phyloP scores from a whole-genome alignment of 2,797 vertebrate species.

The Amblyraja radiata region DNA sequence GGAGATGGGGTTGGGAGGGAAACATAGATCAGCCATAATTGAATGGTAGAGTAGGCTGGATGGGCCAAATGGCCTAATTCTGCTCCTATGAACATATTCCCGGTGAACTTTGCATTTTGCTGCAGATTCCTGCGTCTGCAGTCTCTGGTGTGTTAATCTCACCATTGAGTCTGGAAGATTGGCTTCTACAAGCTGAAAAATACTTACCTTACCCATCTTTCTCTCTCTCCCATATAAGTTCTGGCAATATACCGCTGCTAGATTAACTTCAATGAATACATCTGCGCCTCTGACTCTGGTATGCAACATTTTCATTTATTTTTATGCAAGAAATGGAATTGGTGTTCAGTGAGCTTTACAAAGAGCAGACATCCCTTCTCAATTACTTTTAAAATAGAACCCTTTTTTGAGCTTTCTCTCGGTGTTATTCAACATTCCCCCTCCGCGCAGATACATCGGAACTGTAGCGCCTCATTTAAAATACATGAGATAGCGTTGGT shows the following conservation, averaged over 20 bases:
- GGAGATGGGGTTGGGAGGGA: too few species aligned
- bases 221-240: not conserved
- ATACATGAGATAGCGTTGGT: conserved; percentile 29
- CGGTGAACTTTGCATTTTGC: too few species aligned
- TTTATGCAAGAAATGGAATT: not conserved
- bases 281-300: too few species aligned
- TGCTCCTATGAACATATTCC: too few species aligned
- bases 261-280: not conserved
- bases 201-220: not conserved
- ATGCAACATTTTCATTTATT: not conserved
- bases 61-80: too few species aligned
- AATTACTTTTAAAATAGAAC: not conserved
- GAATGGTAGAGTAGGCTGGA: too few species aligned
- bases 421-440: conserved; percentile 44
- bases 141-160: not conserved
- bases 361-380: not conserved
- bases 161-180: not conserved
- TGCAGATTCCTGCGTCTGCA: too few species aligned
- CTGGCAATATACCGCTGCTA: not conserved
- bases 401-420: conserved; percentile 27
- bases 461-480: conserved; percentile 32
- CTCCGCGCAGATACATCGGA: not conserved
- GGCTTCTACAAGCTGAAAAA: not conserved
- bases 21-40: too few species aligned
- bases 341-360: not conserved